Percentiles rank a stretch among this genome's conserved stretches.
These are phyloP conservation scores for Auanema sp. DNA, from an alignment of 2,888 invertebrate genomes.

Conservation along the genomic window DNA sequence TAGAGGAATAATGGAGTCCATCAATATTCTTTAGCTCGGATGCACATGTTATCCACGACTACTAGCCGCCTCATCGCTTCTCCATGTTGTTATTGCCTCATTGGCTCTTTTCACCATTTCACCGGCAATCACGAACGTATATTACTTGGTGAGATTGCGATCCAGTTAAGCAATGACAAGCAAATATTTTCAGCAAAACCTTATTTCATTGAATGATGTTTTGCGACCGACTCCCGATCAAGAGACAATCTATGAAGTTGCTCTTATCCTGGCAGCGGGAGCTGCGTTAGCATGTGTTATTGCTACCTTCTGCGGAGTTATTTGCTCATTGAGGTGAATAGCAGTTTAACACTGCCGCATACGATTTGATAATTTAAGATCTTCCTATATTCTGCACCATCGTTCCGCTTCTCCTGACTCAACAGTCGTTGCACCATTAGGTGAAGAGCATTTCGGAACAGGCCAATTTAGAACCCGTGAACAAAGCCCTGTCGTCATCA, in stretches of 20 bases:
- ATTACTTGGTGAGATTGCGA: constrained; percentile 51
- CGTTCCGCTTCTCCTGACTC: constrained; percentile 44
- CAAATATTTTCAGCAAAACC: constrained; percentile 48
- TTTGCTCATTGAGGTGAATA: constrained; percentile 49
- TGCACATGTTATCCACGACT: constrained; percentile 50
- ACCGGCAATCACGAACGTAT: constrained; percentile 59
- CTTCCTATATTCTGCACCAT: constrained; percentile 58
- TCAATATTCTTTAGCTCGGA: not conserved
- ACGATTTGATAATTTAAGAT: constrained; percentile 29
- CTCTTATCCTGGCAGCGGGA: constrained; percentile 56
- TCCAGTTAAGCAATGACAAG: not conserved
- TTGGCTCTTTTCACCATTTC: constrained; percentile 59
- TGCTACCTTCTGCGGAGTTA: constrained; percentile 47
- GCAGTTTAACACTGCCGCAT: not conserved
- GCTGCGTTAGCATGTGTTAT: constrained; percentile 57
- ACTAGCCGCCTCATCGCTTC: constrained; percentile 49
- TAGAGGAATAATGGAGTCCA: not conserved
- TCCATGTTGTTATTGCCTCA: constrained; percentile 56
- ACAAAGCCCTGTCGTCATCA: too few relatives aligned
- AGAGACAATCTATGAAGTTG: constrained; percentile 45
- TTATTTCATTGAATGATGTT: constrained; percentile 46
- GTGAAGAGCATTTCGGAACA: constrained; percentile 43
- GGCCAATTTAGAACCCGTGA: constrained; percentile 25
- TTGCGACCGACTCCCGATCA: constrained; percentile 38
- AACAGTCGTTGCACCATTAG: constrained; percentile 47